Percentiles rank a stretch among this genome's conserved stretches.
Conservation (phyloP, 2,113 vertebrate genomes). For the Malurus elegans region DNA sequence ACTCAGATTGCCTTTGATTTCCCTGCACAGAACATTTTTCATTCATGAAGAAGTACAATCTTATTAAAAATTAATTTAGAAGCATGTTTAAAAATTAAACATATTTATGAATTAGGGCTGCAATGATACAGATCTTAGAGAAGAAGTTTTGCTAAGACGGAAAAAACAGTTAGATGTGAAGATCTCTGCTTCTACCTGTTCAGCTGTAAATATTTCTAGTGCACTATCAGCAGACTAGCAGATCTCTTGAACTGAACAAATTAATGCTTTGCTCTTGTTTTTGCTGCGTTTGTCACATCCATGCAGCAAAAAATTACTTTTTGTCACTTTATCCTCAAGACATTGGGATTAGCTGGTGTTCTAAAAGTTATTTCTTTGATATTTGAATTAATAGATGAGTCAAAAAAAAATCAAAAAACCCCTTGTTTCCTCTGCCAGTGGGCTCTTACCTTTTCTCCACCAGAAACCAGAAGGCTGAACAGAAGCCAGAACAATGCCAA, state of each 20-base stretch:
- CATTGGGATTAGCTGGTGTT: slow-evolving; percentile 1
- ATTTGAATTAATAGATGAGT: background rate
- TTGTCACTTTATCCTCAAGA: slow-evolving; percentile 3
- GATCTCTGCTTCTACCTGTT: background rate
- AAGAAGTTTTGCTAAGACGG: background rate
- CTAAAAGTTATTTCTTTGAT: slow-evolving; percentile 8
- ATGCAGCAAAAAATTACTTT: background rate
- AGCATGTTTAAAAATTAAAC: slow-evolving; percentile 57
- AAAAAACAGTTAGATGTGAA: background rate
- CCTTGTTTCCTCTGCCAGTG: background rate
- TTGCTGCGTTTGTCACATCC: background rate
- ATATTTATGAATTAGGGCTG: slow-evolving; percentile 24
- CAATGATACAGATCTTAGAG: background rate
- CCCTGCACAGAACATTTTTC: slow-evolving; percentile 4
- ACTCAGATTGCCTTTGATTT: slow-evolving; percentile 29
- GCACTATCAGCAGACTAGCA: background rate
- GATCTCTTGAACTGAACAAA: background rate
- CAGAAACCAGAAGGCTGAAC: background rate
- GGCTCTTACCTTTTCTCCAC: background rate
- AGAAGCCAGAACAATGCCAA: background rate
- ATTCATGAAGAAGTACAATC: background rate
- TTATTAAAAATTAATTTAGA: slow-evolving; percentile 56
- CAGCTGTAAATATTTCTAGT: slow-evolving; percentile 2
- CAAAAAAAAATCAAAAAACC: background rate
- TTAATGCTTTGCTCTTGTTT: background rate